A percentile compares a stretch with the other conserved stretches of the same genome.
Evolutionary conservation across 30 jellyfish, hydroid and myxozoan species (phyloP).

Genomic region (Cassiopea xamachana): DNA sequence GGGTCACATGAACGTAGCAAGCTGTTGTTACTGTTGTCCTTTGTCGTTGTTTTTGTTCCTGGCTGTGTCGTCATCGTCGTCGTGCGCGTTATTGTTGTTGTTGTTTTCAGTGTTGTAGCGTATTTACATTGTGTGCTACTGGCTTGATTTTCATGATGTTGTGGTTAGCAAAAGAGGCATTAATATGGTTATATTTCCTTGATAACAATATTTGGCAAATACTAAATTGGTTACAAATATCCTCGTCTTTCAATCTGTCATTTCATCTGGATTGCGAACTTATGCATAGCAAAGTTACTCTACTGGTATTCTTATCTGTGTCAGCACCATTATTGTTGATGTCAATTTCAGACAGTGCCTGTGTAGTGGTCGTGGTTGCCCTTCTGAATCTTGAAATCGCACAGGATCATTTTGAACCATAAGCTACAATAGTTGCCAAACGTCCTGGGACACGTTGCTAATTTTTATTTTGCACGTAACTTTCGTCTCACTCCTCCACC

Average conservation of each 20-base stretch:
- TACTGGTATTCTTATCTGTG: no score
- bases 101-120: conserved; percentile 35
- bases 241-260: neutral
- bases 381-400: no score
- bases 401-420: no score
- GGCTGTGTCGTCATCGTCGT: conserved; percentile 30
- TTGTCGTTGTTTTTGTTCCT: conserved; percentile 19
- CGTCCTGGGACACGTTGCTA: no score
- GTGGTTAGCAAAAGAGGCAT: conserved; percentile 54
- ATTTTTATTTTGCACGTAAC: no score
- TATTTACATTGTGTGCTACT: conserved; percentile 54
- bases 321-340: no score
- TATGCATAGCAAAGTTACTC: neutral
- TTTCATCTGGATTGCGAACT: neutral
- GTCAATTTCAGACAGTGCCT: no score
- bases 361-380: no score
- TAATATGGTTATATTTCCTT: conserved; percentile 33
- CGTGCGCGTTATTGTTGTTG: conserved; percentile 27
- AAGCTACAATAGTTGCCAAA: no score
- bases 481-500: no score
- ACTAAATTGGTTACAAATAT: conserved; percentile 8
- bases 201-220: conserved; percentile 52
- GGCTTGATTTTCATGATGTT: conserved; percentile 68
- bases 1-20: conserved; percentile 55
- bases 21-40: conserved; percentile 30